A percentile compares a stretch with the other conserved stretches of the same genome.
Conservation (phyloP, 2,888 invertebrate species). For the Hemithea aestivaria region DNA sequence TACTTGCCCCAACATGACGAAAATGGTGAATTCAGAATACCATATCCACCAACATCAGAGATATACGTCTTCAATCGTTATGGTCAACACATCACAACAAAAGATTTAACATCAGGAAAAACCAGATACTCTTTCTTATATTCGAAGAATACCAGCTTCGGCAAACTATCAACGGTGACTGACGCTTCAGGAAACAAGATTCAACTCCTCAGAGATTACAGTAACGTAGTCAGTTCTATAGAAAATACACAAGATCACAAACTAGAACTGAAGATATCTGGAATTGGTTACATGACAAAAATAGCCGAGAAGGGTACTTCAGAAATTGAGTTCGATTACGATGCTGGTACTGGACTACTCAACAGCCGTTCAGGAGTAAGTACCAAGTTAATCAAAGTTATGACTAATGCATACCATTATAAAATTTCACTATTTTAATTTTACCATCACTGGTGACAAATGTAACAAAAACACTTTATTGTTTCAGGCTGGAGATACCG, state of each 20-base stretch:
- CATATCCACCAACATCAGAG: slow-evolving; percentile 95
- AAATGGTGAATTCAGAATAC: slow-evolving; percentile 94
- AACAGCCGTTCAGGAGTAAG: slow-evolving; percentile 89
- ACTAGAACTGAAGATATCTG: slow-evolving; percentile 94
- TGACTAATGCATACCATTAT: neutral
- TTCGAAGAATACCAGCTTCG: slow-evolving; percentile 97
- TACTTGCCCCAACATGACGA: slow-evolving; percentile 92
- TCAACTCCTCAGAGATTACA: slow-evolving; percentile 94
- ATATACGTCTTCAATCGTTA: slow-evolving; percentile 96
- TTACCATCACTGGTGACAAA: no score
- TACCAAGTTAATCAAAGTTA: slow-evolving; percentile 21
- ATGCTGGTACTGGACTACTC: slow-evolving; percentile 91
- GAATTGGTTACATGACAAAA: slow-evolving; percentile 93
- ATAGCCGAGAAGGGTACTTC: slow-evolving; percentile 93
- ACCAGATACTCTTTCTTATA: slow-evolving; percentile 97
- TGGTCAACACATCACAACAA: slow-evolving; percentile 97
- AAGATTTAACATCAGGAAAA: slow-evolving; percentile 96
- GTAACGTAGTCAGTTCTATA: slow-evolving; percentile 94
- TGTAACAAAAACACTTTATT: no score
- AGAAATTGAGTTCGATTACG: slow-evolving; percentile 94
- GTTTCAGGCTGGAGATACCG: slow-evolving; percentile 88
- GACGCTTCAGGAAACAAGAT: slow-evolving; percentile 97
- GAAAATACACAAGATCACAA: slow-evolving; percentile 97
- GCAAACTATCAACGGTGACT: slow-evolving; percentile 94
- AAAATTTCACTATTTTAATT: no score